Conservation (phyloP, 2,113 vertebrate genomes). For the Cyanoramphus novaezelandiae region DNA sequence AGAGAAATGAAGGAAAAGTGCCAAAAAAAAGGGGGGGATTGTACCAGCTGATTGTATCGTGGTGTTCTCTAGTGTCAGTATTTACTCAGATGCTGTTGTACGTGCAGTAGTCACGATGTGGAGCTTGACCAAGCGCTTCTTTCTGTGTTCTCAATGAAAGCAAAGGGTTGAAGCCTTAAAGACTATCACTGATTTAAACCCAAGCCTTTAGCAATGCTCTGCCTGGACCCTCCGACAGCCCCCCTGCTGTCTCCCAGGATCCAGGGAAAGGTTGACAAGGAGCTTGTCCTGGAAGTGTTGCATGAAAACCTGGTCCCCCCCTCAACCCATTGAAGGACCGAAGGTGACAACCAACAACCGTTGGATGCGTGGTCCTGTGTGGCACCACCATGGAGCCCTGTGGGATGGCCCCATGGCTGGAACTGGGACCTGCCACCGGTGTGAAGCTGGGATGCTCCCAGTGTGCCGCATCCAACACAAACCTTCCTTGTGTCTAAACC, state of each 20-base stretch:
- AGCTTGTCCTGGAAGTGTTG: not conserved
- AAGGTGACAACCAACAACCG: rapidly evolving
- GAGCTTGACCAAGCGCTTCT: not conserved
- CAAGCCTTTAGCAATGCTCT: not conserved
- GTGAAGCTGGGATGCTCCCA: not conserved
- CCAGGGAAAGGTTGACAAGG: rapidly evolving
- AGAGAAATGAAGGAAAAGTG: conserved; percentile 43
- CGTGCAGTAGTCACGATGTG: not conserved
- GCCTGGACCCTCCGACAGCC: not conserved
- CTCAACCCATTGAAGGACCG: rapidly evolving
- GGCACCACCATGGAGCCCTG: rapidly evolving
- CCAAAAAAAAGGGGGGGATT: conserved; percentile 29
- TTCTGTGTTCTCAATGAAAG: not conserved
- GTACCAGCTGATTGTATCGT: not conserved
- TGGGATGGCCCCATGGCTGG: rapidly evolving
- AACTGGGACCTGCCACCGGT: not conserved
- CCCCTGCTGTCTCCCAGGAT: rapidly evolving
- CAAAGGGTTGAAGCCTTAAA: conserved; percentile 47
- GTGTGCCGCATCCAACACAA: rapidly evolving
- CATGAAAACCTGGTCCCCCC: not conserved
- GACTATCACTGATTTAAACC: not conserved
- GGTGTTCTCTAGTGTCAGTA: conserved; percentile 12
- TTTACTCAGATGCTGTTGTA: conserved; percentile 3
- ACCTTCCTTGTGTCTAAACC: not conserved
- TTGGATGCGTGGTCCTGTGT: rapidly evolving